phyloP scores from a whole-genome alignment of 2,888 invertebrate genomes.

The Hemaris fuciformis region DNA sequence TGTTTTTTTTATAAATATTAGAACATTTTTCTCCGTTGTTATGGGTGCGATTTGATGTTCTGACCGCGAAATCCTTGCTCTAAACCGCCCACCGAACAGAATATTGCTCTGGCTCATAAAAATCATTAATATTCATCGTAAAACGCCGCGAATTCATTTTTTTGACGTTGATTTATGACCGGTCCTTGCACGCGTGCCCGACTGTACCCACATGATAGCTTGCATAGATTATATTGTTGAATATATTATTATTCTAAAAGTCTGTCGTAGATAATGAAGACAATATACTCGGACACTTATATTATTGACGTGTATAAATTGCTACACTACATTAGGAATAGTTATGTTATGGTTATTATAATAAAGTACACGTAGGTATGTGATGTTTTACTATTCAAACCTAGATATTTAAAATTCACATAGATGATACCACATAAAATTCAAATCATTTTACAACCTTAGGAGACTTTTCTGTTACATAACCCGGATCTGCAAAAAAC shows the following conservation, averaged over 20 bases:
- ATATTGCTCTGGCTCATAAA: constrained; percentile 45
- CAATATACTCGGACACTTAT: not conserved
- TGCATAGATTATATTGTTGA: constrained; percentile 34
- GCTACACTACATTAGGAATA: too few relatives aligned
- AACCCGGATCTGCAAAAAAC: too few relatives aligned
- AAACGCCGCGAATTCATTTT: constrained; percentile 62
- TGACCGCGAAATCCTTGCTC: constrained; percentile 19
- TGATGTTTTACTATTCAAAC: too few relatives aligned
- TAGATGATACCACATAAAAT: too few relatives aligned
- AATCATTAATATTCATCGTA: constrained; percentile 71
- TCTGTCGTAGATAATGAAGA: not conserved
- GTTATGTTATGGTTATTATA: too few relatives aligned
- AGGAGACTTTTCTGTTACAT: too few relatives aligned
- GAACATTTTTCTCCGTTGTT: not conserved
- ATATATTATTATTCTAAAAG: constrained; percentile 19
- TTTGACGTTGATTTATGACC: constrained; percentile 69
- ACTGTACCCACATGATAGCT: constrained; percentile 37
- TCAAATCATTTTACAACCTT: too few relatives aligned
- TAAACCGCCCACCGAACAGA: constrained; percentile 24
- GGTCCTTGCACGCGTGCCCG: constrained; percentile 47
- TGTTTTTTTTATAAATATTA: not conserved
- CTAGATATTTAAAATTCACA: too few relatives aligned
- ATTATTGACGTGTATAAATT: not conserved
- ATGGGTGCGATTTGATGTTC: not conserved
- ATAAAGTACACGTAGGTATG: too few relatives aligned